Base-by-base conservation (phyloP, 2,888 invertebrate species). In the Lutraria lutraria region DNA sequence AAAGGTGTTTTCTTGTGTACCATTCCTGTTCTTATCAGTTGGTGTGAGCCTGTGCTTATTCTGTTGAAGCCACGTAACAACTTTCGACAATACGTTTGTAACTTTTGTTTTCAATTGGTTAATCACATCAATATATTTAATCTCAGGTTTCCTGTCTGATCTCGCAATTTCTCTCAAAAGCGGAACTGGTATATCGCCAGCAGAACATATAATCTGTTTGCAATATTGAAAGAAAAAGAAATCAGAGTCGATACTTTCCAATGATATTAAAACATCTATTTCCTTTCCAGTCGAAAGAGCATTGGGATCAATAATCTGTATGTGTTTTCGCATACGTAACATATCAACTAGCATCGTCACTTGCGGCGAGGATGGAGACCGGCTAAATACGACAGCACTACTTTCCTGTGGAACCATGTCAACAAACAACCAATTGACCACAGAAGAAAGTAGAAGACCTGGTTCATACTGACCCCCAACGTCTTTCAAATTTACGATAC, bases 241-340 rank as follows among this genome's bases (percentile, higher is more conserved):
- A 25, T 63, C 34, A n/a, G 34, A 19, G 29, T 83, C 83, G 12
- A 83, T 12, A 0, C 43, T 72, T 72, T 83, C 83, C 31, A 83
- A 16, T 34, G 83, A 52, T 53, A 83, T 68, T 72, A 83, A 83
- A 72, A 72, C 25, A 72, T 83, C 83, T 68, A 83, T 29, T 53
- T 63, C n/a, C n/a, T 21, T 52, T 34, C 19, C 25, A 15, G 15
- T 21, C 8, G 16, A 19, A 19, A 25, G n/a, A 4, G 16, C 16
- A 3, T 34, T n/a, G 25, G 10, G 15, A 43, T 43, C 43, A 4
- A 43, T 43, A 8, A 43, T 43, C 8, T 43, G 43, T 4, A 8
- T 8, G 2, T 43, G 43, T 43, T 43, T 43, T 43, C 43, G 43
- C 2, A 43, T 43, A 43, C 43, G 43, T 43, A 43, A 43, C 43